Evolutionary conservation across 1,140 invertebrate genomes (phyloP).

Genomic region (Pseudomyrmex sp.): DNA sequence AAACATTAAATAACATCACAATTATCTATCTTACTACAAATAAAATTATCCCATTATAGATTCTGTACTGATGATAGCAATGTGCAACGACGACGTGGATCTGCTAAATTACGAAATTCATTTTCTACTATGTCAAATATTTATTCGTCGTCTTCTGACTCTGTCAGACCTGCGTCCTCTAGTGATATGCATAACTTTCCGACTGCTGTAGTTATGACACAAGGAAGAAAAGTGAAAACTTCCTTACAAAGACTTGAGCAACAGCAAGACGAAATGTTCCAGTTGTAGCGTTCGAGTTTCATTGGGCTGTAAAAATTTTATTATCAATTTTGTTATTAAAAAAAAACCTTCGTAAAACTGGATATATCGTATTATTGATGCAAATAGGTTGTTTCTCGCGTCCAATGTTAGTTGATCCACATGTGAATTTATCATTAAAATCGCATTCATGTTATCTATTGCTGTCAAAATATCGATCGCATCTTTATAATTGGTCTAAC

Average conservation of each 20-base stretch:
- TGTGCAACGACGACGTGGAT: conserved; percentile 84
- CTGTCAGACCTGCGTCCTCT: conserved; percentile 80
- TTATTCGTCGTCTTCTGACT: conserved; percentile 69
- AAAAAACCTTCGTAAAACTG: conserved; percentile 57
- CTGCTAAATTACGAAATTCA: conserved; percentile 86
- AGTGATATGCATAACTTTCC: conserved; percentile 82
- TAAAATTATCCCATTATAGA: conserved; percentile 76
- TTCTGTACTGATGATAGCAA: conserved; percentile 86
- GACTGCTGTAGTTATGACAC: conserved; percentile 90
- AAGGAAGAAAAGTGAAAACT: conserved; percentile 91
- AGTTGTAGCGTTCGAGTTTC: conserved; percentile 90
- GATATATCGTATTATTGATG: conserved; percentile 63
- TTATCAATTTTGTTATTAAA: conserved; percentile 63
- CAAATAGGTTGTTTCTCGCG: conserved; percentile 59
- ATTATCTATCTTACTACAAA: neutral
- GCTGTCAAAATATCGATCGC: conserved; percentile 6
- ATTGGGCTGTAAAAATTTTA: conserved; percentile 64
- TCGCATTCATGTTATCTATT: neutral
- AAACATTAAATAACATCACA: neutral
- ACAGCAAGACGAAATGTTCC: conserved; percentile 94
- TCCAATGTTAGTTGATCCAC: conserved; percentile 61
- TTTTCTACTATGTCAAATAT: conserved; percentile 79
- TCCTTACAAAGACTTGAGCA: conserved; percentile 92
- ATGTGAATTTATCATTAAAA: conserved; percentile 49
- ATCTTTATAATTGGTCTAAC: neutral